phyloP scores from a whole-genome alignment of 2,888 invertebrate species.

The Proisotoma minuta region DNA sequence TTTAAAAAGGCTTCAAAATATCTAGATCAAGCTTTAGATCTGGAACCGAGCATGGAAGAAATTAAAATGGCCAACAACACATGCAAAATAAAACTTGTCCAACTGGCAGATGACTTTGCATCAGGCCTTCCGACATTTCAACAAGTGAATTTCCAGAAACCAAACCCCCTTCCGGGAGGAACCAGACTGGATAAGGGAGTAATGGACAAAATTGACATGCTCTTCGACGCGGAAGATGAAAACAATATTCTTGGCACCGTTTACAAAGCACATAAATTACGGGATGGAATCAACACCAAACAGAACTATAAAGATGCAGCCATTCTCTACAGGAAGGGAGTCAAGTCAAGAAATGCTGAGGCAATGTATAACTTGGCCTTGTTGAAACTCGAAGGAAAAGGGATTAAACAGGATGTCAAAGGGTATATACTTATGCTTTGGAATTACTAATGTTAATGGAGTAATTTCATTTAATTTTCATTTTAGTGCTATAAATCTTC shows the following conservation, averaged over 20 bases:
- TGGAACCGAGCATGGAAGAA: constrained; percentile 34
- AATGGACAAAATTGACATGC: constrained; percentile 26
- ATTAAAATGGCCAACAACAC: constrained; percentile 29
- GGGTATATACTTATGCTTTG: neutral
- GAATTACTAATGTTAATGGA: neutral
- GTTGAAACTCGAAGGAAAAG: constrained; percentile 34
- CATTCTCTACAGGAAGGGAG: constrained; percentile 29
- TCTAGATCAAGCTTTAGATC: constrained; percentile 34
- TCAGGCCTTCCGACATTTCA: constrained; percentile 25
- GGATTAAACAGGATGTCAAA: constrained; percentile 30
- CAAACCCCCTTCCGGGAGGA: constrained; percentile 21
- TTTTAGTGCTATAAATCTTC: constrained; percentile 25
- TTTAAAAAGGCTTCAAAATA: constrained; percentile 33
- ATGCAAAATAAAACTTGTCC: constrained; percentile 25
- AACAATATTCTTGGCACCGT: constrained; percentile 29
- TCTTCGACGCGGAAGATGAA: constrained; percentile 22
- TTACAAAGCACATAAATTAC: constrained; percentile 28
- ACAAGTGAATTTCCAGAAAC: constrained; percentile 1
- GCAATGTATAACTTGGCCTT: constrained; percentile 40
- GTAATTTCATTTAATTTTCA: neutral
- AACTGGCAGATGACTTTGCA: constrained; percentile 31
- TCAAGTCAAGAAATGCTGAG: constrained; percentile 32
- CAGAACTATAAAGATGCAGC: constrained; percentile 34
- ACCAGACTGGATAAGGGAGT: constrained; percentile 25
- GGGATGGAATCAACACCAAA: constrained; percentile 32